phyloP scores from a whole-genome alignment of 2,888 invertebrate genomes.

The Drosophila prolongata region DNA sequence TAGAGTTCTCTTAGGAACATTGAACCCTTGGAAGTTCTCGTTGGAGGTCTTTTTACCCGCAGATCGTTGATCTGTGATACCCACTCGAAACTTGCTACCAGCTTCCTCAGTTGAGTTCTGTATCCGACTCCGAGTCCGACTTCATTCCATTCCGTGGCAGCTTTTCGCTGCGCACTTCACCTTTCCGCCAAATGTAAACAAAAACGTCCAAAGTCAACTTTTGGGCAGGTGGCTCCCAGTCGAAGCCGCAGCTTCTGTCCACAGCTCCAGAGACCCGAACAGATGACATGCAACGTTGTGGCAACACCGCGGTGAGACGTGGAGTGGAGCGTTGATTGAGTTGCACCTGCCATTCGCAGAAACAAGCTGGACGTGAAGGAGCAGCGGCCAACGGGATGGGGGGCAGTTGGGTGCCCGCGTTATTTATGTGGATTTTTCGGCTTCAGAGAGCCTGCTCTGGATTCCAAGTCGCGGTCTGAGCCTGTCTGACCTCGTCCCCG shows the following conservation, averaged over 20 bases:
- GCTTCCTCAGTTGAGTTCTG: conserved; percentile 71
- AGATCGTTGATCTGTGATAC: conserved; percentile 77
- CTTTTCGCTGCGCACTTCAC: conserved; percentile 51
- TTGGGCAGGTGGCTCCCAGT: conserved; percentile 56
- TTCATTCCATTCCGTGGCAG: conserved; percentile 44
- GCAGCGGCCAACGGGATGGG: conserved; percentile 10
- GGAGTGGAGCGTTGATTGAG: conserved; percentile 70
- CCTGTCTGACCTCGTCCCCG: conserved; percentile 41
- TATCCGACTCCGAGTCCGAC: conserved; percentile 39
- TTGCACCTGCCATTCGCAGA: conserved; percentile 82
- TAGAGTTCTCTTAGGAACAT: conserved; percentile 28
- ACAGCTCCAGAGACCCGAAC: conserved; percentile 21
- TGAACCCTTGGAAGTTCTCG: conserved; percentile 27
- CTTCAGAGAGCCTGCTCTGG: conserved; percentile 28
- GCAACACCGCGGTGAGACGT: conserved; percentile 18
- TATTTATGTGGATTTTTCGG: conserved; percentile 77
- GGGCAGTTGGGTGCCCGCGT: conserved; percentile 58
- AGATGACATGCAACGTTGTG: conserved; percentile 60
- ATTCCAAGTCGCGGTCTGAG: conserved; percentile 16
- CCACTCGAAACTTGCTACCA: conserved; percentile 61
- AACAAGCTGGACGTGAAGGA: conserved; percentile 52
- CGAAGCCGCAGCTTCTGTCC: conserved; percentile 36
- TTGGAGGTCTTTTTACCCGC: conserved; percentile 33
- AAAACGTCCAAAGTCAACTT: conserved; percentile 48
- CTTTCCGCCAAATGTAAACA: conserved; percentile 50